Conservation (phyloP, 1,140 invertebrate species). For the Drosophila ogumai region DNA sequence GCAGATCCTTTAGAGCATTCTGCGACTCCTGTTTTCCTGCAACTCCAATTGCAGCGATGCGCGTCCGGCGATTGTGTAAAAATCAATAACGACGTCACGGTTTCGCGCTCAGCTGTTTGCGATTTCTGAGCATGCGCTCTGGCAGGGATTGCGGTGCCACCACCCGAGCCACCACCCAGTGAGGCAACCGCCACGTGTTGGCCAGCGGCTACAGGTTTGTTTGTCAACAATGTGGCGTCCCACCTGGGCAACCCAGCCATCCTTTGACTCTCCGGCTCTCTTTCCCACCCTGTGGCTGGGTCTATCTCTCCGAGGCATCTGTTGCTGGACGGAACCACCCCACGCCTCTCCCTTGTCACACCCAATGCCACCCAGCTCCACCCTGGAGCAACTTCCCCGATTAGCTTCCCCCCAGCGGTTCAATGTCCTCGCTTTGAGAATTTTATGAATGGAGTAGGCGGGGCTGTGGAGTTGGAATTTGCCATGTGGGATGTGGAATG, state of each 20-base stretch:
- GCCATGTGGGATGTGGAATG: not conserved
- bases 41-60: slow-evolving; percentile 55
- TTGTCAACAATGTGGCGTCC: slow-evolving; percentile 69
- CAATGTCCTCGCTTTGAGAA: slow-evolving; percentile 69
- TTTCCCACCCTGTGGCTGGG: slow-evolving; percentile 12
- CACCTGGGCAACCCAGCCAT: slow-evolving; percentile 46
- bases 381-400: slow-evolving; percentile 54
- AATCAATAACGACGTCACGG: slow-evolving; percentile 74
- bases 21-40: slow-evolving; percentile 27
- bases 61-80: slow-evolving; percentile 65
- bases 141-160: not conserved
- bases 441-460: slow-evolving; percentile 70
- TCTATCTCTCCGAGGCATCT: slow-evolving; percentile 33
- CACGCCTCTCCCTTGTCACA: not conserved
- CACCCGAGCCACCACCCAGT: slow-evolving; percentile 13
- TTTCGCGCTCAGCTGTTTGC: slow-evolving; percentile 56
- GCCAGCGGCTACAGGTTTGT: slow-evolving; percentile 74
- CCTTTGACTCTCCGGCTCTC: slow-evolving; percentile 4
- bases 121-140: slow-evolving; percentile 46
- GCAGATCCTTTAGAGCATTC: slow-evolving; percentile 42
- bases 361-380: not conserved
- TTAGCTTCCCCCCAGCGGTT: slow-evolving; percentile 65
- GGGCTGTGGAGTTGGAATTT: slow-evolving; percentile 17
- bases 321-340: slow-evolving; percentile 24
- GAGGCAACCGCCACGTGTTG: slow-evolving; percentile 57